phyloP scores from a whole-genome alignment of 1,140 invertebrate species.

The Gonatopus flavifemur region DNA sequence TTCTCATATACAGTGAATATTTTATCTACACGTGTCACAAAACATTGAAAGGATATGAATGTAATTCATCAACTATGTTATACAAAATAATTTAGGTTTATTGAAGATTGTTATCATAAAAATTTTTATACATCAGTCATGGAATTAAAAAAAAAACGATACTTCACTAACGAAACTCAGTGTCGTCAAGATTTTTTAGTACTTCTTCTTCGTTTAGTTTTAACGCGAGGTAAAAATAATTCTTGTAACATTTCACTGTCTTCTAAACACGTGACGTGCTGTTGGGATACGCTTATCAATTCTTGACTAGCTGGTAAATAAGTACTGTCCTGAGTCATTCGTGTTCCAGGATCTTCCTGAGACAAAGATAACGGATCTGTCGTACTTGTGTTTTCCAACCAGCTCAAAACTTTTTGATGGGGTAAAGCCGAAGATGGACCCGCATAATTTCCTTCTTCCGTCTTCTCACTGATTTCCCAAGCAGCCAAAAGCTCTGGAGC shows the following conservation, averaged over 20 bases:
- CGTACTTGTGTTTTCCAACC: slow-evolving; percentile 33
- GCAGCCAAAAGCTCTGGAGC: slow-evolving; percentile 45
- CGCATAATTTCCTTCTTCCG: no score
- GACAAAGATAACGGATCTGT: slow-evolving; percentile 10
- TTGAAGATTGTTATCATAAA: no score
- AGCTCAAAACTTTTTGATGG: slow-evolving; percentile 49
- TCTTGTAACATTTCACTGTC: slow-evolving; percentile 23
- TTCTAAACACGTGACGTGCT: slow-evolving; percentile 19
- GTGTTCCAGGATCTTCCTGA: slow-evolving; percentile 17
- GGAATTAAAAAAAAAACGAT: no score
- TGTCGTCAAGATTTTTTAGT: no score
- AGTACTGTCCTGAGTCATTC: slow-evolving; percentile 26
- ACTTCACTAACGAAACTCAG: no score
- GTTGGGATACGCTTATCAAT: slow-evolving; percentile 43
- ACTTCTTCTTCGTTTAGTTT: slow-evolving; percentile 17
- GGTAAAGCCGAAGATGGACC: slow-evolving; percentile 26
- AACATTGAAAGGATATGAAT: no score
- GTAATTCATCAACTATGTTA: no score
- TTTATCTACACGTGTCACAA: no score
- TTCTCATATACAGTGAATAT: background rate
- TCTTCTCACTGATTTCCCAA: slow-evolving; percentile 47
- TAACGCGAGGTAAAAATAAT: slow-evolving; percentile 28
- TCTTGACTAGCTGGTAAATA: no score
- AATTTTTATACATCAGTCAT: no score
- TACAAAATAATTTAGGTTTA: no score